A percentile compares a stretch with the other conserved stretches of the same genome.
phyloP scores from a whole-genome alignment of 2,113 vertebrate species.

The Ciconia stormi region DNA sequence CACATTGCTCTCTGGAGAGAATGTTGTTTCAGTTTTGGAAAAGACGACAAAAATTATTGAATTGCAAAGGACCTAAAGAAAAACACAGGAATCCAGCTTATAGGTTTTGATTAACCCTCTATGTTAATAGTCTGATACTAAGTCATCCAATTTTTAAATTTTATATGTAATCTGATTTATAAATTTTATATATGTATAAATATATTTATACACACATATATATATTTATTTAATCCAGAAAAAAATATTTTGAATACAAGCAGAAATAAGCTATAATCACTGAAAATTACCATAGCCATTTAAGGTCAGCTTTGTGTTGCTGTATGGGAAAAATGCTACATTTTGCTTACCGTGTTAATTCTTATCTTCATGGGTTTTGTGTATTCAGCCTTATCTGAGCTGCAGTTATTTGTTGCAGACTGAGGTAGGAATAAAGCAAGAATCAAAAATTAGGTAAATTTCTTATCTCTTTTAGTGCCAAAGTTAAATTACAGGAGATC shows the following conservation, averaged over 20 bases:
- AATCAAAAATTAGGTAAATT: background rate
- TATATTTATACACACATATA: background rate
- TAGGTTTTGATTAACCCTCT: background rate
- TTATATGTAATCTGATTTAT: background rate
- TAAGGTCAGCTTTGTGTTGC: background rate
- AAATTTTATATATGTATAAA: background rate
- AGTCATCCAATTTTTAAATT: background rate
- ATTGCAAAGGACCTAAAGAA: background rate
- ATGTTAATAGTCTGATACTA: background rate
- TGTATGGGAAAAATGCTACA: background rate
- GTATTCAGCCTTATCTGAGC: background rate
- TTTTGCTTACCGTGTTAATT: background rate
- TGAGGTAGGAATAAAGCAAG: background rate
- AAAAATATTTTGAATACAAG: background rate
- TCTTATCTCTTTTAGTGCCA: background rate
- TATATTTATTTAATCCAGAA: background rate
- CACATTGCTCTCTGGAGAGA: background rate
- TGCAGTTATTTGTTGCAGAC: background rate
- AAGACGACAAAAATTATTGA: background rate
- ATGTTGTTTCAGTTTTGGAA: background rate
- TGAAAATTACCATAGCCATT: background rate
- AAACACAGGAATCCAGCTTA: background rate
- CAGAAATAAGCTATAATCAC: background rate
- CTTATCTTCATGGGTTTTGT: background rate
- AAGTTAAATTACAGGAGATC: background rate